phyloP scores from a whole-genome alignment of 2,888 invertebrate genomes.

The Meghimatium bilineatum region DNA sequence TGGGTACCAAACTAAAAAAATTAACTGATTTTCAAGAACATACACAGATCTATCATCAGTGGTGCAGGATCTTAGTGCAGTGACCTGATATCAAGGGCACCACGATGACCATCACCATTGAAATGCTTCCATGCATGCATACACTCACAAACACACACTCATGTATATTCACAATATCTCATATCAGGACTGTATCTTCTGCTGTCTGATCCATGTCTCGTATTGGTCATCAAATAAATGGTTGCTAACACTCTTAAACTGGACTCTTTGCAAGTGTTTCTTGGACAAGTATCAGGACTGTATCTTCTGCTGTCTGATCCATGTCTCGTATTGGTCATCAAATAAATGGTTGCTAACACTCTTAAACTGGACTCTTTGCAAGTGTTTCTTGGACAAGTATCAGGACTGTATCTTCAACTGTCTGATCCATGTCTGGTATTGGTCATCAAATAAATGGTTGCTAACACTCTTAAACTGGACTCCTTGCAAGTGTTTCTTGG shows the following conservation, averaged over 20 bases:
- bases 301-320: conserved; percentile 34
- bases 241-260: conserved; percentile 46
- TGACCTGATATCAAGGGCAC: too few species aligned
- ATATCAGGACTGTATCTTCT: too few species aligned
- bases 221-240: conserved; percentile 44
- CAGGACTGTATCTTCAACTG: too few species aligned
- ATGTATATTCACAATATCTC: too few species aligned
- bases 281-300: too few species aligned
- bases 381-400: conserved; percentile 80
- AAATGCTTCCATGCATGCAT: too few species aligned
- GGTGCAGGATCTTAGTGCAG: too few species aligned
- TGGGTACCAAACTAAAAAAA: too few species aligned
- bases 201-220: conserved; percentile 24
- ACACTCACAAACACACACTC: too few species aligned
- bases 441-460: conserved; percentile 44
- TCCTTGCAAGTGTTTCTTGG: neutral
- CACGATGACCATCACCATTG: too few species aligned
- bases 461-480: conserved; percentile 44
- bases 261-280: conserved; percentile 33
- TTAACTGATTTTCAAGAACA: too few species aligned
- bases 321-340: conserved; percentile 21
- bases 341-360: conserved; percentile 47
- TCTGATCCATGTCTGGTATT: conserved; percentile 38
- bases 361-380: conserved; percentile 38
- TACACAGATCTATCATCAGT: too few species aligned